Evolutionary conservation across 2,113 vertebrate species (phyloP), one percentile per base, ranked within the genome.

Genomic region (Salvelinus alpinus): DNA sequence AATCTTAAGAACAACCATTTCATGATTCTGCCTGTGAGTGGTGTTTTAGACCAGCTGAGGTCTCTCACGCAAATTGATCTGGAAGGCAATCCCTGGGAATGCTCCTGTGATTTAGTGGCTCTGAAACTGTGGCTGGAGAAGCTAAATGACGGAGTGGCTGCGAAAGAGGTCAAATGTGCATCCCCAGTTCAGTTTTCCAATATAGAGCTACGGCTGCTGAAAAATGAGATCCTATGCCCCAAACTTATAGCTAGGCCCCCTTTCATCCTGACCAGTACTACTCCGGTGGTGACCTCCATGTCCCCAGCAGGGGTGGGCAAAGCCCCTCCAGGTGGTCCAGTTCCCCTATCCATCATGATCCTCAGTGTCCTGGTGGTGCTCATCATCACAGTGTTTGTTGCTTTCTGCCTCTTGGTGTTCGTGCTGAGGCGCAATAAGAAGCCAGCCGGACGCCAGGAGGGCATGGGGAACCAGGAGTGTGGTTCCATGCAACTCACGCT

Each of bases 1-100:
- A 99, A 98, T 82, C 92, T 99, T 88, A 95, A 96, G 88, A 98
- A 99, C 94, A 99, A 99, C 88, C 97, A 99, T 88, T 99, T 99
- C 91, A 99, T 99, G 98, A 98, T 95, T 81, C 87, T 99, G 72
- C 98, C 98, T 76, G 97, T 99, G 86, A 99, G 98, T 57, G 98
- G 97, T 44, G 97, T 99, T 76, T 91, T 99, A 24, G 98, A 99
- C 90, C 97, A 99, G 91, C 92, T 99, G 72, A 94, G 93, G 62
- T 94, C 98, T 24, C 90, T 99, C 47, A 97, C 96, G 8, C 98
- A 99, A 60, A 97, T 99, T 78, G 98, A 99, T 91, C 87, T 99
- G 76, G 97, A 99, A 82, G 98, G 96, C 73, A 99, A 99, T 84
- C 98, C 98, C 0, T 99, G 98, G 98, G 98, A 99, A 89, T 99